These are phyloP conservation scores for Porites evermanni DNA, from an alignment of 92 coral and sea anemone species.

Conservation along the genomic window DNA sequence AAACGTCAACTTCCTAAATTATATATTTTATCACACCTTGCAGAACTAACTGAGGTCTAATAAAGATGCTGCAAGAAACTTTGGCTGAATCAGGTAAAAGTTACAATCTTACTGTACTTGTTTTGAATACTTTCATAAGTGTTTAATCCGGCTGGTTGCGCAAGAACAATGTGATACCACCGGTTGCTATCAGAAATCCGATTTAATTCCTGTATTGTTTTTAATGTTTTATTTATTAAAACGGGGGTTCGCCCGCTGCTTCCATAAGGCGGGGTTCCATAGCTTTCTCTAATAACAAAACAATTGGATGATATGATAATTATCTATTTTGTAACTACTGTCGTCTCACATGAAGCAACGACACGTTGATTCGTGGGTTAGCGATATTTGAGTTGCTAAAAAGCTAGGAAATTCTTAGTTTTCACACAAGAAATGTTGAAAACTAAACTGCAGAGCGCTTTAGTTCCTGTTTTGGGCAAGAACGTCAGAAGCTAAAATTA, in stretches of 20 bases:
- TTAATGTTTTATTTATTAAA: slow-evolving; percentile 1
- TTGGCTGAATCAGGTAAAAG: neutral
- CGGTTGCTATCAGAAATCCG: neutral
- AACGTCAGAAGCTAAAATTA: neutral
- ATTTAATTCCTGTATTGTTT: neutral
- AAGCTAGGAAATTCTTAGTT: no score
- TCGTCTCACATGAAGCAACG: neutral
- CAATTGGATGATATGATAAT: slow-evolving; percentile 13
- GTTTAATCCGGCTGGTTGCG: neutral
- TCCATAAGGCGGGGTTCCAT: slow-evolving; percentile 5
- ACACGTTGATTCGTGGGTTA: no score
- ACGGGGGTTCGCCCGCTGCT: neutral
- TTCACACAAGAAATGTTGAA: neutral
- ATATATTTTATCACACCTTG: neutral
- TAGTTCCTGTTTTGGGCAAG: neutral
- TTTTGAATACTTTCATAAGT: neutral
- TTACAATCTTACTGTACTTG: neutral
- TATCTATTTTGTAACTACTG: neutral
- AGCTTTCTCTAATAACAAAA: neutral
- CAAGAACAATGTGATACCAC: neutral
- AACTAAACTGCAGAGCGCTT: neutral
- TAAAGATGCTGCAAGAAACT: neutral
- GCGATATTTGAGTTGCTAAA: no score
- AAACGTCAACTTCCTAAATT: neutral
- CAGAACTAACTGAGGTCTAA: neutral